These are phyloP conservation scores for Formica exsecta DNA, from an alignment of 1,140 invertebrate species.

Conservation along the genomic window DNA sequence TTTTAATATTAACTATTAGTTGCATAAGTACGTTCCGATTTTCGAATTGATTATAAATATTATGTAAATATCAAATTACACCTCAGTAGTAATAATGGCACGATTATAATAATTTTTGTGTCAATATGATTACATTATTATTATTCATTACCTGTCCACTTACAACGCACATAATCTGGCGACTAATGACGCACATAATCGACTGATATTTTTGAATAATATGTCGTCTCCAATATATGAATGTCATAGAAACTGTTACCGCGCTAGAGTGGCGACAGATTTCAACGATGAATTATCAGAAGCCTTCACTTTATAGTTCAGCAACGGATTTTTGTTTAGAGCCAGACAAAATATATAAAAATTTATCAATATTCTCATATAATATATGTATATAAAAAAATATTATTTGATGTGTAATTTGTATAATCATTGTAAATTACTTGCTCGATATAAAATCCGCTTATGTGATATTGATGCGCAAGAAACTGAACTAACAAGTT, in stretches of 20 bases:
- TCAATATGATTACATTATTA: conserved; percentile 36
- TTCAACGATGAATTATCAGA: conserved; percentile 34
- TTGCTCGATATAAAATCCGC: conserved; percentile 5
- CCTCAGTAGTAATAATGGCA: conserved; percentile 70
- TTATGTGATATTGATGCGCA: background rate
- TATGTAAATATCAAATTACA: conserved; percentile 54
- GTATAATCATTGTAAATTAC: conserved; percentile 17
- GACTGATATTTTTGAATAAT: conserved; percentile 32
- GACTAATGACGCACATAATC: background rate
- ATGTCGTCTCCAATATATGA: conserved; percentile 19
- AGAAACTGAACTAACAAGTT: background rate
- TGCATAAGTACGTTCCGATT: conserved; percentile 62
- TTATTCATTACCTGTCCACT: conserved; percentile 14
- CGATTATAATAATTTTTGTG: conserved; percentile 73
- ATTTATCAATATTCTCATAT: conserved; percentile 4
- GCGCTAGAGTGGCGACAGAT: conserved; percentile 18
- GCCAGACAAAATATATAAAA: conserved; percentile 28
- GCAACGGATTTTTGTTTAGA: conserved; percentile 32
- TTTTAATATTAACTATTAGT: conserved; percentile 15
- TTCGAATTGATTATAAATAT: conserved; percentile 56
- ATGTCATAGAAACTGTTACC: conserved; percentile 39
- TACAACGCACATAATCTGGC: background rate
- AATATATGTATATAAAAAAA: conserved; percentile 7
- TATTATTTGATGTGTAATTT: background rate
- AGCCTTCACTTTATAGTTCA: background rate